Evolutionary conservation across 2,797 vertebrate species (phyloP), one percentile per base, ranked within the genome.

Genomic region (Otus scops): DNA sequence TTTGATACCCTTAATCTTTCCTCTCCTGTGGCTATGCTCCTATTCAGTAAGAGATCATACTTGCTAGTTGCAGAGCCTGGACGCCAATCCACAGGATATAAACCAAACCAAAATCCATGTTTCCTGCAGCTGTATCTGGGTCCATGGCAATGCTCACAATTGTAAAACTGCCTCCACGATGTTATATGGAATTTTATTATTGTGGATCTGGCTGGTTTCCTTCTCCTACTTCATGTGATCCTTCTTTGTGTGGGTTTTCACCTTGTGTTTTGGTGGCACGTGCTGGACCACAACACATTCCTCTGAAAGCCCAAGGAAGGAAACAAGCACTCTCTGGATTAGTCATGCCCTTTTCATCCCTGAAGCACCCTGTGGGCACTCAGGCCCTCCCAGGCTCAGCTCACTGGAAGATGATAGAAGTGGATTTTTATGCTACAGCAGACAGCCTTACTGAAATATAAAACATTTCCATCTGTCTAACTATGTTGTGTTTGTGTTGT

Each of bases 1-100:
- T 97, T 95, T 97, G 92, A 97, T 96, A 92, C 57, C 8, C 85
- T 87, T 97, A 97, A 97, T 97, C 96, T 96, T 95, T 92, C 79
- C 87, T 93, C 90, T 96, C 96, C 97, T 85, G 93, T 94, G 96
- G 92, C 88, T 96, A 73, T 79, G 80, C 84, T 93, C 50, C 91
- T 94, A 92, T 97, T 97, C 96, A 95, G 43, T 59, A 45, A 79
- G 59, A 93, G 94, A 94, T 93, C 89, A 78, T 61, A 69, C 94
- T 96, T 87, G 63, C 77, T 74, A 69, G 93, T 85, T 91, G 43
- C 88, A 85, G 64, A 93, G 90, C 75, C 71, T 63, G 53, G 85
- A 91, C 0, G 2, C 87, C 95, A 95, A 56, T 77, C 71, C 87
- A 73, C 24, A 63, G 59, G 71, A 79, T 96, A 92, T 77, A 95